phyloP scores from a whole-genome alignment of 2,797 vertebrate species.

The Benthosema pterotum region DNA sequence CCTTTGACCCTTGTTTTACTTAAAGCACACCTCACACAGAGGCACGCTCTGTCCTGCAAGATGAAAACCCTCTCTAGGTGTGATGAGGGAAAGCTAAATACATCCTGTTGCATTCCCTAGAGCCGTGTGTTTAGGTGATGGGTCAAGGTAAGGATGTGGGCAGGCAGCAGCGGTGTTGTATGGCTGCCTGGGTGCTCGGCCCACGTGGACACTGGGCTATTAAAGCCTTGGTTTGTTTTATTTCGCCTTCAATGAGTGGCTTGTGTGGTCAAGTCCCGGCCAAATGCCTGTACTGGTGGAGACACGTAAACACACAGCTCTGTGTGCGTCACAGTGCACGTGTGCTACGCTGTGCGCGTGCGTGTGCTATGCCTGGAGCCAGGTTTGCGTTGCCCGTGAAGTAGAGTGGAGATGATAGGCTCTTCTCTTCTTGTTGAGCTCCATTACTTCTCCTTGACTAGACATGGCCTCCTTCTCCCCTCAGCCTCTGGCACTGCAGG shows the following conservation, averaged over 20 bases:
- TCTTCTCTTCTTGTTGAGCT: conserved; percentile 25
- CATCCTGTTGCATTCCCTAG: conserved; percentile 69
- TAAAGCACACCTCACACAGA: conserved; percentile 61
- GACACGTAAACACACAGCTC: neutral
- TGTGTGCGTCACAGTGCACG: conserved; percentile 4
- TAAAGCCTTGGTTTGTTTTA: conserved; percentile 50
- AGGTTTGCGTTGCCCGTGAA: conserved; percentile 10
- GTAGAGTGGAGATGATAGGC: neutral
- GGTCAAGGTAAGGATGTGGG: conserved; percentile 65
- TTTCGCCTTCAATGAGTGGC: conserved; percentile 20
- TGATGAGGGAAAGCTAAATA: conserved; percentile 66
- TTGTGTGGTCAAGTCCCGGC: conserved; percentile 36
- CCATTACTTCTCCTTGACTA: conserved; percentile 64
- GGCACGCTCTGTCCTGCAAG: conserved; percentile 64
- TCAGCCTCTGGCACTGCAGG: conserved; percentile 7
- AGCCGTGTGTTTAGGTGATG: conserved; percentile 68
- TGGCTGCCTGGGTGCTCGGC: conserved; percentile 47
- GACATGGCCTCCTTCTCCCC: conserved; percentile 27
- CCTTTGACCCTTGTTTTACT: conserved; percentile 35
- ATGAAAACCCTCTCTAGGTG: conserved; percentile 68
- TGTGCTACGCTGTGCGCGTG: conserved; percentile 2
- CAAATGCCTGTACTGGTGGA: conserved; percentile 32
- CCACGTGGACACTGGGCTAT: conserved; percentile 55
- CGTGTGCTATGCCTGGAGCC: conserved; percentile 8
- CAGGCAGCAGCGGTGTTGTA: conserved; percentile 32